Evolutionary conservation across 2,888 invertebrate species (phyloP), one percentile per base, ranked within the genome.

Genomic region (Caenorhabditis doughertyi): DNA sequence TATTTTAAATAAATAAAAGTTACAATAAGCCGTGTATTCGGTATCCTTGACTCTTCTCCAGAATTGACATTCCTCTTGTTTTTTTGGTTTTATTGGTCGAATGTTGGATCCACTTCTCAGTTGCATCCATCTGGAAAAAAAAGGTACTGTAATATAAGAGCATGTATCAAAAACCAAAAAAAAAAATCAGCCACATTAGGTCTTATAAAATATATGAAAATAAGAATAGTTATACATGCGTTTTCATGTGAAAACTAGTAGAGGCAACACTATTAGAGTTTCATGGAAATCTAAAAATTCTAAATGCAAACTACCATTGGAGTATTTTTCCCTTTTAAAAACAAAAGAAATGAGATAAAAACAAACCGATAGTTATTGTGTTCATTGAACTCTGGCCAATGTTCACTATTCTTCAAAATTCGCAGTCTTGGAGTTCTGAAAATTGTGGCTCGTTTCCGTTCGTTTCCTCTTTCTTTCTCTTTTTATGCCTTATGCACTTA

Each of bases 1-100:
- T n/a, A n/a, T n/a, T n/a, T n/a, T n/a, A n/a, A n/a, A n/a, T n/a
- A n/a, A n/a, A n/a, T n/a, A n/a, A 60, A 39, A 27, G 60, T 86
- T 84, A 91, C 91, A 71, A 72, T 90, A 91, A 77, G 88, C 85
- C 8, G 85, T 79, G 80, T 90, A 91, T 74, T 91, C 91, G 55
- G 91, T 87, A 56, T 91, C 89, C 62, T 89, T 88, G 25, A 88
- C 89, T 39, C 80, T 64, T 64, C 90, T 73, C 90, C 90, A 90
- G 47, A 90, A 81, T 35, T 79, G 74, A 58, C 90, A 90, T 65
- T 90, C 89, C 29, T 67, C 73, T 42, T 85, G 71, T 73, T 91
- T 89, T 29, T 53, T 58, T 2, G 84, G 83, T 44, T 72, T 42
- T 11, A 89, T 89, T 16, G 89, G 80, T 64, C 88, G 79, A 44